A percentile compares a stretch with the other conserved stretches of the same genome.
Evolutionary conservation across 2,888 invertebrate genomes (phyloP).

Genomic region (Campaea margaritaria): DNA sequence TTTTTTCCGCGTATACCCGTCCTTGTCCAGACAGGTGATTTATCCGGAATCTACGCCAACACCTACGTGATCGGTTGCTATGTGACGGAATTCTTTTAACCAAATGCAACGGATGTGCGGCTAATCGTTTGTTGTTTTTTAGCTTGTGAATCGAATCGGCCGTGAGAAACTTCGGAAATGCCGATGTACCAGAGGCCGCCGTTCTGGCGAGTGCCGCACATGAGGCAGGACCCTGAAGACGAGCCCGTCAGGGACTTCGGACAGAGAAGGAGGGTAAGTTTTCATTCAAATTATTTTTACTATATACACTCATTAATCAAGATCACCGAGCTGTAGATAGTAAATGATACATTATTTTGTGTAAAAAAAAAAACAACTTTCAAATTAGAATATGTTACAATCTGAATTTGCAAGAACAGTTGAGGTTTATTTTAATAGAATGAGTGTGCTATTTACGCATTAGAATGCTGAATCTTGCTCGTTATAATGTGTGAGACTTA

Average conservation of each 20-base stretch:
- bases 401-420: slow-evolving; percentile 2
- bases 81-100: slow-evolving; percentile 35
- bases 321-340: no score
- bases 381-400: no score
- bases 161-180: slow-evolving; percentile 61
- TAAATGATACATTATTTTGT: no score
- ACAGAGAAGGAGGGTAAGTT: slow-evolving; percentile 59
- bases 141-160: slow-evolving; percentile 40
- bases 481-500: background rate
- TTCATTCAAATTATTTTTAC: background rate
- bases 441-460: background rate
- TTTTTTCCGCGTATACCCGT: slow-evolving; percentile 48
- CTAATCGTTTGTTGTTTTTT: slow-evolving; percentile 46
- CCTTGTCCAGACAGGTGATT: slow-evolving; percentile 65
- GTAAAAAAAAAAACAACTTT: no score
- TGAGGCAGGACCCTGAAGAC: slow-evolving; percentile 75
- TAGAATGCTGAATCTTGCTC: background rate
- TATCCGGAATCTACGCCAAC: slow-evolving; percentile 65
- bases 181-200: slow-evolving; percentile 86
- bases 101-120: slow-evolving; percentile 28
- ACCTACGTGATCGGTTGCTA: slow-evolving; percentile 54
- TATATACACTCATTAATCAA: no score
- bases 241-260: slow-evolving; percentile 62
- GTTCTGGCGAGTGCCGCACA: slow-evolving; percentile 86
- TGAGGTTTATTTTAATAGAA: background rate